Evolutionary conservation across 2,113 vertebrate genomes (phyloP).

Genomic region (Percopsis transmontana): DNA sequence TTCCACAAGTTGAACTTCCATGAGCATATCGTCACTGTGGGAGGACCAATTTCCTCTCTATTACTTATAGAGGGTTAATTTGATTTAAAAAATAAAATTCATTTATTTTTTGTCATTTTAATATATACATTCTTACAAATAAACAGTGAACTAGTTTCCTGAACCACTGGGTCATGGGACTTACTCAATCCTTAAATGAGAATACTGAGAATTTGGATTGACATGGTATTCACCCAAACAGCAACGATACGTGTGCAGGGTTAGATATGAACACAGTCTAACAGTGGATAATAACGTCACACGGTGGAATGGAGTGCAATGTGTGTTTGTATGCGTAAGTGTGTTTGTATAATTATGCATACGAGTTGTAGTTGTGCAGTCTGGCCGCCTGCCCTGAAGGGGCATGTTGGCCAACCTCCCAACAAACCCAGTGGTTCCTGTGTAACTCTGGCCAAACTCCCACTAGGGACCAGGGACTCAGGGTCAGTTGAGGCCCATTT

Average conservation of each 20-base stretch:
- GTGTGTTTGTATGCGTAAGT: constrained; percentile 21
- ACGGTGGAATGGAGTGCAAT: constrained; percentile 29
- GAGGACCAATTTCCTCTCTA: no score
- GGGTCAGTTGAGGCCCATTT: constrained; percentile 66
- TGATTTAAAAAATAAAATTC: no score
- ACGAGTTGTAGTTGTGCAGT: constrained; percentile 32
- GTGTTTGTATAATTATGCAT: constrained; percentile 16
- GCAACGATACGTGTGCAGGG: constrained; percentile 14
- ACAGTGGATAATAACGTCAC: constrained; percentile 64
- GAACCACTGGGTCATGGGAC: neutral
- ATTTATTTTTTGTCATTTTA: no score
- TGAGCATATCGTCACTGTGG: no score
- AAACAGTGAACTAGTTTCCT: neutral
- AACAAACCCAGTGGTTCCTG: constrained; percentile 68
- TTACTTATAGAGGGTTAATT: no score
- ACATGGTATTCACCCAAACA: no score
- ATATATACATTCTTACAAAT: no score
- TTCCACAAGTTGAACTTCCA: neutral
- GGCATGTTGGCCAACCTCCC: constrained; percentile 64
- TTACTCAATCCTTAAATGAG: no score
- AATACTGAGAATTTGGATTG: no score
- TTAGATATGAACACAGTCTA: constrained; percentile 54
- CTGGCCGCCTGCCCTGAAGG: constrained; percentile 55
- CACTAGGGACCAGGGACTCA: constrained; percentile 44
- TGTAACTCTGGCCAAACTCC: constrained; percentile 56